phyloP scores from a whole-genome alignment of 2,113 vertebrate species.

The Zosterops hypoxanthus region DNA sequence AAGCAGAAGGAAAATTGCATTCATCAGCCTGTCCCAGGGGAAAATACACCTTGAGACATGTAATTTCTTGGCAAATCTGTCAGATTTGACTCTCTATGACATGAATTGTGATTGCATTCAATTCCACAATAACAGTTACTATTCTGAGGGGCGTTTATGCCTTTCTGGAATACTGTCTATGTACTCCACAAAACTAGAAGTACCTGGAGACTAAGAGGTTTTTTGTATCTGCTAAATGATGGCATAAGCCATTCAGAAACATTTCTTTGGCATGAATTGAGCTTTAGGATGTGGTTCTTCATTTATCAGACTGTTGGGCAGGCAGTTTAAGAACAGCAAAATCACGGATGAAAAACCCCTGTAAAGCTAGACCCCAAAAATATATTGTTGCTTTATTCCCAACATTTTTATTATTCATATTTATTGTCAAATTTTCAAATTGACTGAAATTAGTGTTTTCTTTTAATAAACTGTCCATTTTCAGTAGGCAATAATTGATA shows the following conservation, averaged over 20 bases:
- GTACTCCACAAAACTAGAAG: neutral
- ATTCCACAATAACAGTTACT: neutral
- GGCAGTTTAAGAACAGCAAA: neutral
- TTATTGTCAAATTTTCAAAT: neutral
- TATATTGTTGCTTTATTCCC: neutral
- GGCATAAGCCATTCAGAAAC: neutral
- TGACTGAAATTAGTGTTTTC: neutral
- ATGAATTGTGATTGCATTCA: neutral
- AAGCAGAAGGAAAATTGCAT: neutral
- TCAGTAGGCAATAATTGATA: neutral
- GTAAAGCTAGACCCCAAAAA: neutral
- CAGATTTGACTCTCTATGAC: neutral
- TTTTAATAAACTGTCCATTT: neutral
- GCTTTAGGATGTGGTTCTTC: neutral
- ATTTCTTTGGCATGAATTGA: neutral
- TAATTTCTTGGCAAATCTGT: neutral
- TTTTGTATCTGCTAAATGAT: neutral
- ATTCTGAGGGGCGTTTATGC: neutral
- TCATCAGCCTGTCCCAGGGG: neutral
- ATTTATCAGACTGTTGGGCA: neutral
- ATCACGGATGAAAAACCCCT: neutral
- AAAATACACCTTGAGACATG: neutral
- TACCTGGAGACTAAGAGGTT: neutral
- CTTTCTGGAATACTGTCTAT: neutral
- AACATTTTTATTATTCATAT: neutral